A percentile compares a stretch with the other conserved stretches of the same genome.
Conservation (phyloP, 1,140 invertebrate genomes). For the Sarcophaga peregrina region DNA sequence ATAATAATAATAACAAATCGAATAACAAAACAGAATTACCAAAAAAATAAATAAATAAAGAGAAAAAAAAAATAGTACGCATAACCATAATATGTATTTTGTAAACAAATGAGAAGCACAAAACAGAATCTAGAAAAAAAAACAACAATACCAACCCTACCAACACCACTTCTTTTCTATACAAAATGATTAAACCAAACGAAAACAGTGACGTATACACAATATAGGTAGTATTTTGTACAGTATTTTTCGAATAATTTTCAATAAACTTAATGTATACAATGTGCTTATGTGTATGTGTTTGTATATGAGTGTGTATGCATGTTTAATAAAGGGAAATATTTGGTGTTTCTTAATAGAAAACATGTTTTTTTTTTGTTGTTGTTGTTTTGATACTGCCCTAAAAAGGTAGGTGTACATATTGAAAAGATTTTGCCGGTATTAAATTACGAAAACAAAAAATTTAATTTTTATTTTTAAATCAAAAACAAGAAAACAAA, state of each 20-base stretch:
- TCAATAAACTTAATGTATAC: no score
- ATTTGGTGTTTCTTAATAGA: no score
- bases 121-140: slow-evolving; percentile 19
- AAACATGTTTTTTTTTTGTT: no score
- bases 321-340: neutral
- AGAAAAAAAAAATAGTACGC: no score
- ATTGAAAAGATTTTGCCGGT: neutral
- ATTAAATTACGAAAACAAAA: neutral
- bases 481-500: no score
- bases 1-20: no score
- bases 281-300: neutral
- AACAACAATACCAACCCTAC: neutral
- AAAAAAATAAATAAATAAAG: neutral
- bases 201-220: neutral
- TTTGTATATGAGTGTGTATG: neutral
- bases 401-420: neutral
- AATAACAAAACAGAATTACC: neutral
- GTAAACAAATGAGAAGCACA: slow-evolving; percentile 22
- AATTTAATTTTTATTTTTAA: neutral
- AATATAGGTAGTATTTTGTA: no score
- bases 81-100: neutral
- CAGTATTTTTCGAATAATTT: neutral
- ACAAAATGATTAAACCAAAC: neutral
- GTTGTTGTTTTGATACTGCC: no score
- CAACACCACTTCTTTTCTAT: no score